Evolutionary conservation across 2,888 invertebrate species (phyloP), one percentile per base, ranked within the genome.

Genomic region (Mythimna loreyi): DNA sequence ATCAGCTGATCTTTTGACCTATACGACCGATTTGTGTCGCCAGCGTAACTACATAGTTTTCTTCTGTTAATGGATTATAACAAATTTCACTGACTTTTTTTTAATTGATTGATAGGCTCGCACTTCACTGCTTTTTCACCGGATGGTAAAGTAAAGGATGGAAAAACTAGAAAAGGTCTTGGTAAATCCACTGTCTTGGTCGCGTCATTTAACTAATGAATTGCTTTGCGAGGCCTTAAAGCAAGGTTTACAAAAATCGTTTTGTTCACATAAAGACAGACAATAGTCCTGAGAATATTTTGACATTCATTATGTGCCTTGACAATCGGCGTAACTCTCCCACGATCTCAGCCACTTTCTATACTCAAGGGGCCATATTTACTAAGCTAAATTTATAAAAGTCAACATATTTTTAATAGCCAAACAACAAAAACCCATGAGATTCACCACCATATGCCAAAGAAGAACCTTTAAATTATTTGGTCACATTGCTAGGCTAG

Each of bases 281-380:
- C 66, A 67, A 73, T 65, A 73, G 72, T 65, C 68, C 55, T 78
- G 83, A 65, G 80, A 82, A 82, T 66, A 52, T 67, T 72, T 63
- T 56, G 68, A 43, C 57, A 62, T 71, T 73, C 70, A 47, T 68
- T 70, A 47, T 67, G 62, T 61, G n/a, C 53, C n/a, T 43, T 25
- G 59, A 72, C 78, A 80, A 78, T 67, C 23, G 55, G 28, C 47
- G 56, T 61, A 69, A 40, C n/a, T 50, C 78, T 83, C 78, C 25
- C 84, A 84, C 82, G 72, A 59, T 9, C 9, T 6, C n/a, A 64
- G 61, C 55, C 65, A 80, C 72, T 84, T 84, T 83, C 82, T 67
- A 68, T 58, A 5, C 70, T 75, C 61, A 45, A 45, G 43, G 43
- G n/a, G 43, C 8, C 8, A 36, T 36, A 36, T 40, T 40, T 40